A percentile compares a stretch with the other conserved stretches of the same genome.
Conservation (phyloP, 2,888 invertebrate genomes). For the Himalopsyche japonica region DNA sequence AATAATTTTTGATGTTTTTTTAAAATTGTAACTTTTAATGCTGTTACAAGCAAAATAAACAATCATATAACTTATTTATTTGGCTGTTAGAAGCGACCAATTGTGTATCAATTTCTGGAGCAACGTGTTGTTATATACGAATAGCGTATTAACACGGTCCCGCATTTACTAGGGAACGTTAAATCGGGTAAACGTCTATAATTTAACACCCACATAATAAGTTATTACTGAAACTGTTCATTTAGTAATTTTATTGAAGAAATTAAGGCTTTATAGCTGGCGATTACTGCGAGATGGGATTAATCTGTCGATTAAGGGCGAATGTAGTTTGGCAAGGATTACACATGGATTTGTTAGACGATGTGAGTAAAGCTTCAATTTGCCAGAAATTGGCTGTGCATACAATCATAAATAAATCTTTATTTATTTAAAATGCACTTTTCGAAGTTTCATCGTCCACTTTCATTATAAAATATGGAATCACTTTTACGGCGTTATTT, state of each 20-base stretch:
- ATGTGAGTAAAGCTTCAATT: conserved; percentile 25
- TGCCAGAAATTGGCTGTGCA: neutral
- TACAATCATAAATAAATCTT: neutral
- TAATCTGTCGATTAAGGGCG: conserved; percentile 28
- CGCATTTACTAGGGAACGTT: neutral
- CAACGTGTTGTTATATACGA: neutral
- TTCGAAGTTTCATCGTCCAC: too few species aligned
- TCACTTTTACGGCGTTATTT: too few species aligned
- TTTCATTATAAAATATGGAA: too few species aligned
- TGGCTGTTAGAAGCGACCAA: too few species aligned
- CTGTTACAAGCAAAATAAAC: too few species aligned
- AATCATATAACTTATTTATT: too few species aligned
- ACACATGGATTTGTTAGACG: conserved; percentile 13
- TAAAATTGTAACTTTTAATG: too few species aligned
- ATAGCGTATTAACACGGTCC: neutral
- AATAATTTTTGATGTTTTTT: too few species aligned
- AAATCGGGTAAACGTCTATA: conserved; percentile 1
- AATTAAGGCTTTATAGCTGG: conserved; percentile 18
- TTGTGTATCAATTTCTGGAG: neutral
- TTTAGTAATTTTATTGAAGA: conserved; percentile 25
- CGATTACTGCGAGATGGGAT: conserved; percentile 27
- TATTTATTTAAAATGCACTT: neutral
- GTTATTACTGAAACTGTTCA: conserved; percentile 20
- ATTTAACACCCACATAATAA: conserved; percentile 11
- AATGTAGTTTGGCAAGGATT: conserved; percentile 21